phyloP scores from a whole-genome alignment of 2,797 vertebrate species.

The Rhadinocentrus ornatus region DNA sequence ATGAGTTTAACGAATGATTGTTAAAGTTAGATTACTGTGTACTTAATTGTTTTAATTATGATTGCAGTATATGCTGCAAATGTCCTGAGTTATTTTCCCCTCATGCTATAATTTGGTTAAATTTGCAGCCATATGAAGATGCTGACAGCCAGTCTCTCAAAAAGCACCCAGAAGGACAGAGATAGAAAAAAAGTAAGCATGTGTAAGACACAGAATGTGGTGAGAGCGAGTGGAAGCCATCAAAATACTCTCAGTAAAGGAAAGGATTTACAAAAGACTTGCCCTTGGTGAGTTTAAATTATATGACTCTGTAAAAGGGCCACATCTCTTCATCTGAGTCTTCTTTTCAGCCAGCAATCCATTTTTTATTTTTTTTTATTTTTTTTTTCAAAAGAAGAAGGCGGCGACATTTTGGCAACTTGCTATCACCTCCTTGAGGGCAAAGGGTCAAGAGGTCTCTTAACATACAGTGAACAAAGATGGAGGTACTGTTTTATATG shows the following conservation, averaged over 20 bases:
- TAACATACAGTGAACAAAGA: constrained; percentile 53
- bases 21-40: background rate
- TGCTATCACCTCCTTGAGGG: constrained; percentile 44
- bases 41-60: background rate
- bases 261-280: constrained; percentile 61
- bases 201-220: constrained; percentile 10
- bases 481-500: constrained; percentile 37
- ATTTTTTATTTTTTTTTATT: constrained; percentile 8
- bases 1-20: background rate
- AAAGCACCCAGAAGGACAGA: constrained; percentile 36
- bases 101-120: constrained; percentile 10
- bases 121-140: constrained; percentile 14
- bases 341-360: constrained; percentile 22
- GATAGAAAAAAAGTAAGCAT: constrained; percentile 16
- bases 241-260: constrained; percentile 53
- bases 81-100: background rate
- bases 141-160: constrained; percentile 23
- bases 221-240: constrained; percentile 13
- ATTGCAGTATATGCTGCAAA: background rate
- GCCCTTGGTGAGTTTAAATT: constrained; percentile 65
- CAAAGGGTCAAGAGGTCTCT: constrained; percentile 61
- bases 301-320: constrained; percentile 41
- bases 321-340: constrained; percentile 37
- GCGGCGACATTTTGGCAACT: constrained; percentile 48
- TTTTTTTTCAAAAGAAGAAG: constrained; percentile 13